Evolutionary conservation across 92 coral and sea anemone genomes (phyloP).

Genomic region (Heliopora coerulea): DNA sequence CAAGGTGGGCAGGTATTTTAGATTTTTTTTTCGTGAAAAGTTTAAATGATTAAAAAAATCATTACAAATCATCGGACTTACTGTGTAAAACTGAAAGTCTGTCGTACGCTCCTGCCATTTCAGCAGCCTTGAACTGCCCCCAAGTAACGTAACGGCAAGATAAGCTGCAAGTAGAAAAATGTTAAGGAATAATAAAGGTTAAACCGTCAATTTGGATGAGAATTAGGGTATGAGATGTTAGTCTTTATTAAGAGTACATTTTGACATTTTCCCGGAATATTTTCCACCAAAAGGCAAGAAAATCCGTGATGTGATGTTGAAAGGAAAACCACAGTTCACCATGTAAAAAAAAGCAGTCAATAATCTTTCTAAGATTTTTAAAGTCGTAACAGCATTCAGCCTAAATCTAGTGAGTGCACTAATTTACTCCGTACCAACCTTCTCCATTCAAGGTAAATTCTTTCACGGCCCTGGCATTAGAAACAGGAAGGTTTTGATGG

Average conservation of each 20-base stretch:
- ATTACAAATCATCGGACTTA: neutral
- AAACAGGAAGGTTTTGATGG: constrained; percentile 56
- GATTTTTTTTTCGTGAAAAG: neutral
- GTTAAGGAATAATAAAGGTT: neutral
- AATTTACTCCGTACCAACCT: too few relatives aligned
- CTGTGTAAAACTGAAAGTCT: constrained; percentile 16
- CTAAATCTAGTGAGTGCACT: too few relatives aligned
- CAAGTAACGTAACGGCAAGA: neutral
- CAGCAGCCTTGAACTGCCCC: constrained; percentile 6
- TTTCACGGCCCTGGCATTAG: constrained; percentile 56
- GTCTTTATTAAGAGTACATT: too few relatives aligned
- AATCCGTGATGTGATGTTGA: too few relatives aligned
- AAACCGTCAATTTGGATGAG: too few relatives aligned
- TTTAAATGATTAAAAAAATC: neutral
- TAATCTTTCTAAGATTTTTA: too few relatives aligned
- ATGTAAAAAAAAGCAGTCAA: too few relatives aligned
- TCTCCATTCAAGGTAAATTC: constrained; percentile 50
- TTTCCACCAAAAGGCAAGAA: too few relatives aligned
- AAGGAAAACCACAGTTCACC: too few relatives aligned
- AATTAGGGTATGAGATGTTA: too few relatives aligned
- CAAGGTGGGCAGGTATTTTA: neutral
- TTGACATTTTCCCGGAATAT: too few relatives aligned
- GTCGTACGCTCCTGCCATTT: constrained; percentile 6
- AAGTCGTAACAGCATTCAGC: too few relatives aligned
- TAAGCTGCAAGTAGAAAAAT: neutral